phyloP scores from a whole-genome alignment of 2,113 vertebrate genomes.

The Mohoua ochrocephala region DNA sequence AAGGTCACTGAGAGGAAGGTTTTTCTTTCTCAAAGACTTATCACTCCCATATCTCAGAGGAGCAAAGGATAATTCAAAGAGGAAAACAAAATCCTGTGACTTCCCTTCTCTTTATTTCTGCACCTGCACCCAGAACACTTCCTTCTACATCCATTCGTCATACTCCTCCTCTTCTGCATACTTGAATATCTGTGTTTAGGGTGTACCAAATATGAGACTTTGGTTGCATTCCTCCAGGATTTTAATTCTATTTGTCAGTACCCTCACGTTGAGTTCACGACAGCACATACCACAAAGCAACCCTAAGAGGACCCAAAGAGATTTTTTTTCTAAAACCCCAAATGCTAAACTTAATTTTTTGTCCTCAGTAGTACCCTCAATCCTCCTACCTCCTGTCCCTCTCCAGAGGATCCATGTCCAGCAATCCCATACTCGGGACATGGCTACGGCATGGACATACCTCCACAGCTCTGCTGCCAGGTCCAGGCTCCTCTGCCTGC shows the following conservation, averaged over 20 bases:
- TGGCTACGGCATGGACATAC: accelerated
- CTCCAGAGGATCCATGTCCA: neutral
- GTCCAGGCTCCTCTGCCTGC: neutral
- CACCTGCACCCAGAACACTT: neutral
- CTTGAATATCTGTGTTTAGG: neutral
- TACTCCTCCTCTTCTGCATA: neutral
- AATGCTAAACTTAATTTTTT: neutral
- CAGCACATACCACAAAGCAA: neutral
- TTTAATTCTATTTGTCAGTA: neutral
- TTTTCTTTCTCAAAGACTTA: slow-evolving; percentile 39
- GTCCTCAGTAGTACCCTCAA: neutral
- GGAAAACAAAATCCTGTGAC: neutral
- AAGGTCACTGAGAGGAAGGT: slow-evolving; percentile 39
- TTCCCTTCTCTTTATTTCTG: neutral
- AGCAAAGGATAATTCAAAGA: neutral
- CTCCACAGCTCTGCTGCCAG: neutral
- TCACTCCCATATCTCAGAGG: neutral
- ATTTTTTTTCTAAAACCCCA: neutral
- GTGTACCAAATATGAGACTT: neutral
- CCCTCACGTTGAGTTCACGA: accelerated
- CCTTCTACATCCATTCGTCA: neutral
- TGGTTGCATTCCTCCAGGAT: neutral
- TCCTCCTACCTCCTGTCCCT: neutral
- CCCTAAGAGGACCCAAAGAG: no score
- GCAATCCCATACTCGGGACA: accelerated